These are phyloP conservation scores for Caranx ignobilis DNA, from an alignment of 2,113 vertebrate species.

Conservation along the genomic window DNA sequence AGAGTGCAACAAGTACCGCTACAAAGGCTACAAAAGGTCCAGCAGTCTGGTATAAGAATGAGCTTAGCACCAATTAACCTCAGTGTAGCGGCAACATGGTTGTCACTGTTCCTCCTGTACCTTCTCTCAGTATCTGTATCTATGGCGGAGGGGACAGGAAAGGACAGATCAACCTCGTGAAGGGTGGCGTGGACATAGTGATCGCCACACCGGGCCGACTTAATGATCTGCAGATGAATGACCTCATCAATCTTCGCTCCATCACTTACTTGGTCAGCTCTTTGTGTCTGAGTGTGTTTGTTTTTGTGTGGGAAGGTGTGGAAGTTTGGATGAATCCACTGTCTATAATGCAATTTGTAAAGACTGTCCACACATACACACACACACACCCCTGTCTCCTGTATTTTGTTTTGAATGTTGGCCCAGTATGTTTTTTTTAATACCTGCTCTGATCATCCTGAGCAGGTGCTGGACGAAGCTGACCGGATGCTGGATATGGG, in stretches of 20 bases:
- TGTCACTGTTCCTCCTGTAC: not conserved
- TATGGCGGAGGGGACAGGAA: constrained; percentile 94
- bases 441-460: not conserved
- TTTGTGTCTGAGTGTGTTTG: not conserved
- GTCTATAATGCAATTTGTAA: not conserved
- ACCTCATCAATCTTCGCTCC: constrained; percentile 89
- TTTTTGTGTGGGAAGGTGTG: not conserved
- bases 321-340: not conserved
- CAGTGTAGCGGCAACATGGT: not conserved
- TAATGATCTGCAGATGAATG: constrained; percentile 96
- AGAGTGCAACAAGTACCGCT: constrained; percentile 93
- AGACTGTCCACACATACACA: not conserved
- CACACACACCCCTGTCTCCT: too few species aligned
- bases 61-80: not conserved
- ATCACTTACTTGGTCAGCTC: constrained; percentile 93
- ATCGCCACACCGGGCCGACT: constrained; percentile 96
- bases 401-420: too few species aligned
- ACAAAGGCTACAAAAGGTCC: constrained; percentile 93
- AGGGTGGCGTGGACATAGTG: constrained; percentile 92
- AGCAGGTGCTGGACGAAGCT: constrained; percentile 96
- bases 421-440: not conserved
- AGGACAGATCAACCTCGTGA: constrained; percentile 88
- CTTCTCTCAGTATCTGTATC: constrained; percentile 88
- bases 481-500: constrained; percentile 99
- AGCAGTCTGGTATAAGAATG: not conserved